Percentiles rank a stretch among this genome's conserved stretches.
Evolutionary conservation across 2,113 vertebrate genomes (phyloP).

Genomic region (Ranitomeya variabilis): DNA sequence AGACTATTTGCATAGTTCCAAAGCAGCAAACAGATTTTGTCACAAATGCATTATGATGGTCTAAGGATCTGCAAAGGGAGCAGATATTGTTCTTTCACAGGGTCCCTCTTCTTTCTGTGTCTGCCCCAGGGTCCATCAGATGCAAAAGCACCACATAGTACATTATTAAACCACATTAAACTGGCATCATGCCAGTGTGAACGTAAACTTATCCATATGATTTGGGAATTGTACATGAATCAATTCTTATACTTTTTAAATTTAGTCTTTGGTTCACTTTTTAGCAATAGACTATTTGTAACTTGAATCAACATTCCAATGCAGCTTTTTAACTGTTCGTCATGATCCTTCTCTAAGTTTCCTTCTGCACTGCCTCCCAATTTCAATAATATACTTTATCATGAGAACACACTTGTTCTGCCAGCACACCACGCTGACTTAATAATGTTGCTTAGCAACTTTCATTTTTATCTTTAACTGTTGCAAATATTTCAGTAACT

Average conservation of each 20-base stretch:
- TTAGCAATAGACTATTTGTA: neutral
- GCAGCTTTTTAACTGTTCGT: neutral
- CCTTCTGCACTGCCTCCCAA: neutral
- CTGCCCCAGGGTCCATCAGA: no score
- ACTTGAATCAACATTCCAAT: neutral
- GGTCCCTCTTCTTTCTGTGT: no score
- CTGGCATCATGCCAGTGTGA: neutral
- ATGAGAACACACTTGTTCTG: neutral
- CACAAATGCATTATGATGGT: no score
- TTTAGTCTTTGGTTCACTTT: neutral
- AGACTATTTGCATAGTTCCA: no score
- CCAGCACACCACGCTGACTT: constrained; percentile 8
- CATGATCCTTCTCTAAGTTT: neutral
- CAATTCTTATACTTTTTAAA: neutral
- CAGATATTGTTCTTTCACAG: no score
- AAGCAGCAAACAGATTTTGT: no score
- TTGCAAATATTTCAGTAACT: constrained; percentile 46
- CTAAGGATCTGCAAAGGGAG: no score
- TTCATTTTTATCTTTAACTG: constrained; percentile 40
- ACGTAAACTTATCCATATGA: neutral
- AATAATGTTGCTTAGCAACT: constrained; percentile 51
- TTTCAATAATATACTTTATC: constrained; percentile 21
- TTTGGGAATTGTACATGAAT: neutral
- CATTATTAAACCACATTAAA: no score
- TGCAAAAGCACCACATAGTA: no score